Evolutionary conservation across 2,888 invertebrate genomes (phyloP).

Genomic region (Adelphocoris suturalis): DNA sequence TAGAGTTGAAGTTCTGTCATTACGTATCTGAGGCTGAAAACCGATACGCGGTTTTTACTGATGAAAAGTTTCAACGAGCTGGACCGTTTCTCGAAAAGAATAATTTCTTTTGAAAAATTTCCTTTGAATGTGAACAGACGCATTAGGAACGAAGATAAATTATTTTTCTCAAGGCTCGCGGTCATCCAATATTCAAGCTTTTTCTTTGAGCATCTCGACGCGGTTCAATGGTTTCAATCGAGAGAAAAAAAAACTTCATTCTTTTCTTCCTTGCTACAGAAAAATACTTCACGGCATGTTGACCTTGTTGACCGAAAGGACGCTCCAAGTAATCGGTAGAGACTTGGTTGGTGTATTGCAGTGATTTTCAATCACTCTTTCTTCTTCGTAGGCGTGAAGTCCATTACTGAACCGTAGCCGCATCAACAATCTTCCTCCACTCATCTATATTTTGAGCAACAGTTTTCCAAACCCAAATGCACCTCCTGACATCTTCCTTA

Average conservation of each 20-base stretch:
- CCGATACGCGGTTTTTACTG: neutral
- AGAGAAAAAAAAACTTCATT: neutral
- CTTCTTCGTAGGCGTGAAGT: too few relatives aligned
- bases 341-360: too few relatives aligned
- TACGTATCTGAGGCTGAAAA: neutral
- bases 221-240: constrained; percentile 18
- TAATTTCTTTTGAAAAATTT: constrained; percentile 5
- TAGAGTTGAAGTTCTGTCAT: neutral
- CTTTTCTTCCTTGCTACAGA: neutral
- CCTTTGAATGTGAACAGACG: constrained; percentile 35
- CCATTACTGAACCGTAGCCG: too few relatives aligned
- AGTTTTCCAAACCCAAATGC: too few relatives aligned
- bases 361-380: too few relatives aligned
- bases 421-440: too few relatives aligned
- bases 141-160: constrained; percentile 21
- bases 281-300: neutral
- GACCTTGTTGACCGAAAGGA: neutral
- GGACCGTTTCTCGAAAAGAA: neutral
- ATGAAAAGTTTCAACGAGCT: constrained; percentile 7
- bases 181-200: constrained; percentile 31
- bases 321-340: neutral
- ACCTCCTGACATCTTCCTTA: too few relatives aligned
- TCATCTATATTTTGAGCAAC: too few relatives aligned
- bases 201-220: constrained; percentile 9
- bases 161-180: neutral